Conservation (phyloP, 2,797 vertebrate genomes). For the Graptemys geographica region DNA sequence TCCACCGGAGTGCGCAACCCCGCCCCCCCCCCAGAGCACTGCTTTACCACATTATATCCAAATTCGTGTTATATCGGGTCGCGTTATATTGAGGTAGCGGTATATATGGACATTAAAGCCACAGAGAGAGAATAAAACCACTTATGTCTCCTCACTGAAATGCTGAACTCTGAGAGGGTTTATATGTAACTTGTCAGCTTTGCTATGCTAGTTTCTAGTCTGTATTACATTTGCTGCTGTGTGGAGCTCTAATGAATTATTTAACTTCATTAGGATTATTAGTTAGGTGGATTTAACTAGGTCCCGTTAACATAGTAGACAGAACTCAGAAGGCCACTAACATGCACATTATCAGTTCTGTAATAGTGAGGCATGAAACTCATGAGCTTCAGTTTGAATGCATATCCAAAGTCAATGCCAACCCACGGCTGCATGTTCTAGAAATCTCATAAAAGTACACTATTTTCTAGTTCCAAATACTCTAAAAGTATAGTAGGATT, state of each 20-base stretch:
- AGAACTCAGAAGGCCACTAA: neutral
- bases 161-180: neutral
- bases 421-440: fast-evolving
- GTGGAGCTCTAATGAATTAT: fast-evolving
- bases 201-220: fast-evolving
- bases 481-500: neutral
- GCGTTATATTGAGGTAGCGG: too few species aligned
- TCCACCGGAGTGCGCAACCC: too few species aligned
- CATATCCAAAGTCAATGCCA: neutral
- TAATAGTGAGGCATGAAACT: neutral
- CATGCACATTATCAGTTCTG: neutral
- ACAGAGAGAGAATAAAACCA: neutral
- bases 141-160: neutral
- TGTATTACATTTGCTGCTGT: neutral
- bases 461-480: neutral
- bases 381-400: neutral
- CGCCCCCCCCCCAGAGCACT: too few species aligned
- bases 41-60: too few species aligned
- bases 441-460: neutral
- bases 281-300: fast-evolving
- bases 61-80: too few species aligned
- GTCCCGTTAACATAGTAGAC: neutral
- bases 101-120: neutral
- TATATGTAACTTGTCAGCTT: neutral
- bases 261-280: neutral